Base-by-base conservation (phyloP, 2,888 invertebrate genomes). In the Cylloceria caligata region DNA sequence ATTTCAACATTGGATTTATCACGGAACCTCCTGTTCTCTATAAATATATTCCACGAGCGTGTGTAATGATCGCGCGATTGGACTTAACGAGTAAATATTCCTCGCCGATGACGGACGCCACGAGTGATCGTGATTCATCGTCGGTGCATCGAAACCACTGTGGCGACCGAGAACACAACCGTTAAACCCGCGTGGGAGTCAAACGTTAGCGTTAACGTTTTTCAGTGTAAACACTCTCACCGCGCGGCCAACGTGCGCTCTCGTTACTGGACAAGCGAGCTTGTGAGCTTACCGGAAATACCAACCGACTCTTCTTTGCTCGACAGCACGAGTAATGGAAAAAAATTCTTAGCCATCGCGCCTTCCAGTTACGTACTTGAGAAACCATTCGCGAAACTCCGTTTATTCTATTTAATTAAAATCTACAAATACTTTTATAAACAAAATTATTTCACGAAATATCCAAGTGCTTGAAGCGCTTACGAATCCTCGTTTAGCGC, bases 211-310 rank as follows among this genome's bases (percentile, higher is more conserved):
- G 69, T 74, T 49, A 24, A 67, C 60, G 24, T 45, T 34, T 52
- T 73, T 73, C 47, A 19, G 6, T 19, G 19, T 73, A 73, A 80
- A 52, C 27, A 55, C 62, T 55, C 55, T 47, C 60, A 67, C 30
- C 27, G 27, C 36, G 52, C 19, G 39, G 45, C 45, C 27, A 47
- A 60, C 24, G 47, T 68, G 49, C 36, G 24, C 47, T 62, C 49
- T 7, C 57, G 55, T n/a, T n/a, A n/a, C n/a, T n/a, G n/a, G n/a
- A n/a, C n/a, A n/a, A n/a, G n/a, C n/a, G n/a, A n/a, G n/a, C n/a
- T n/a, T n/a, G 24, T 21, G 30, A 9, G 30, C 42, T 67, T 73
- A 34, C 49, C 67, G 60, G 39, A 47, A 60, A 19, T 21, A 73
- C 9, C 30, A 39, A 5, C 65, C 27, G 16, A 47, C 19, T n/a